A percentile compares a stretch with the other conserved stretches of the same genome.
These are phyloP conservation scores for Atractosteus spatula DNA, from an alignment of 2,113 vertebrate species.

Conservation along the genomic window DNA sequence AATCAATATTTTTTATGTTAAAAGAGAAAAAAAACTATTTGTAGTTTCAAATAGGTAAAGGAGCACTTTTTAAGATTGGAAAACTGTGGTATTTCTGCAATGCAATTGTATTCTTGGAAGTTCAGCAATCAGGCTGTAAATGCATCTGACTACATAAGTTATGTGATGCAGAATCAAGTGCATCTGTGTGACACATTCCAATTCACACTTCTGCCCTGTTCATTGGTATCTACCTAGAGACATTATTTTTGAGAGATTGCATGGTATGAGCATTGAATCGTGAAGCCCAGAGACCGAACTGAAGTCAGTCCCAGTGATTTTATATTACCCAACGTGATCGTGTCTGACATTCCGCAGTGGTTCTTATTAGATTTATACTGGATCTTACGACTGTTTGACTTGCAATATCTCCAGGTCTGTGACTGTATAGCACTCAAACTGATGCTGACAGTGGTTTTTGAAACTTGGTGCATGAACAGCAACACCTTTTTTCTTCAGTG, in stretches of 20 bases:
- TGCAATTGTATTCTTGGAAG: no score
- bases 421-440: no score
- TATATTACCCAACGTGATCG: no score
- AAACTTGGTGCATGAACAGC: neutral
- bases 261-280: neutral
- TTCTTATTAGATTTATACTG: no score
- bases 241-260: neutral
- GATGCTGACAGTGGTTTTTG: no score
- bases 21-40: neutral
- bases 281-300: neutral
- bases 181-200: constrained; percentile 1
- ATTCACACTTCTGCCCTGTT: constrained; percentile 1
- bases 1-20: neutral
- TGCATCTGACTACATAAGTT: no score
- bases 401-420: neutral
- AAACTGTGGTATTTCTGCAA: no score
- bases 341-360: no score
- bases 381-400: neutral
- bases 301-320: no score
- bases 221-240: constrained; percentile 2
- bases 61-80: no score
- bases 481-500: neutral
- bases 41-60: neutral
- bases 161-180: neutral
- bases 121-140: no score